Evolutionary conservation across 2,113 vertebrate genomes (phyloP), one percentile per base, ranked within the genome.

Genomic region (Chlorodrepanis virens): DNA sequence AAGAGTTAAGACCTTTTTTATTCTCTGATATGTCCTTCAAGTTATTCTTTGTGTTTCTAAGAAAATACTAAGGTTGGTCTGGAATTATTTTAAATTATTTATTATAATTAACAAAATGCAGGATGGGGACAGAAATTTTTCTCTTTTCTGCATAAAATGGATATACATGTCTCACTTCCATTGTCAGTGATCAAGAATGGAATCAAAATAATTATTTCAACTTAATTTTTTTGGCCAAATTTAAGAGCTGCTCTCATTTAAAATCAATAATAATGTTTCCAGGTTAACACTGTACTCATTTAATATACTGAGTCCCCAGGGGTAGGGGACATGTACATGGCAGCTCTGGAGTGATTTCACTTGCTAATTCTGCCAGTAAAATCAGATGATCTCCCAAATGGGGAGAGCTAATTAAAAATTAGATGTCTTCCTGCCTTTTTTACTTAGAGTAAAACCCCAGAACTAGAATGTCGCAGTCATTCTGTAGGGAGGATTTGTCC

Each of bases 331-430:
- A 94, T 95, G 95, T 96, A 93, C 92, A 71, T 95, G 93, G 60
- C 68, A 92, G 71, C 21, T 90, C 76, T 93, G 83, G 92, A 90
- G 44, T 87, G 85, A 96, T 95, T 96, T 95, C 69, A 93, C 79
- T 88, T 90, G 64, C 92, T 95, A 95, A 96, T 96, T 95, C 72
- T 90, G 44, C 52, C 83, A 83, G 90, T 89, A 78, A 94, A 94
- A 93, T 94, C 95, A 94, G 79, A 95, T 92, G 60, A 95, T 94
- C 47, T 95, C 94, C 92, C 95, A 96, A 89, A 95, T 90, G 94
- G 53, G 83, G 22, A 93, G 52, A 93, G 84, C 95, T 97, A 97
- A 97, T 95, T 96, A 96, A 94, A 96, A 95, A 96, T 86, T 90
- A 96, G 76, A 57, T 92, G 64, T 90, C 76, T 95, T 83, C 37